Percentiles rank a stretch among this genome's conserved stretches.
Evolutionary conservation across 2,113 vertebrate species (phyloP).

Genomic region (Pelecanus crispus): DNA sequence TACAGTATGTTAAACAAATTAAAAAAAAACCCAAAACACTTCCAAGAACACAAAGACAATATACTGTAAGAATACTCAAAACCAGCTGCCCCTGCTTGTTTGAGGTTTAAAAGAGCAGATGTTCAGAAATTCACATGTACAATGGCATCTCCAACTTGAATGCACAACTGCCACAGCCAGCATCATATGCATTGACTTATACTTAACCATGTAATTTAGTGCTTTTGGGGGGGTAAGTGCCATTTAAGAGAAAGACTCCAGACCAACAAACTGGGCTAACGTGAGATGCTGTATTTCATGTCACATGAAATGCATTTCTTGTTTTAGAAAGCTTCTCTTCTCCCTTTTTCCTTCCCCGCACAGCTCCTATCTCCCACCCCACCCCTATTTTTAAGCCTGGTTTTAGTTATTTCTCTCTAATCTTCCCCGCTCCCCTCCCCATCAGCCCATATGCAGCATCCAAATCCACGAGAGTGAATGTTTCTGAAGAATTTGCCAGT

Average conservation of each 20-base stretch:
- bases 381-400: neutral
- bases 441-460: neutral
- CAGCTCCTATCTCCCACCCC: neutral
- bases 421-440: neutral
- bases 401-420: neutral
- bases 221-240: accelerated
- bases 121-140: neutral
- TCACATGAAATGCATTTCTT: neutral
- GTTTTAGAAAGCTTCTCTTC: neutral
- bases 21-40: neutral
- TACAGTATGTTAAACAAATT: neutral
- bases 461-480: neutral
- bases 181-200: neutral
- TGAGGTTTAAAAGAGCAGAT: neutral
- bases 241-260: neutral
- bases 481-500: neutral
- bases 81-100: neutral
- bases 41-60: neutral
- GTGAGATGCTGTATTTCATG: neutral
- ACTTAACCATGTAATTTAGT: neutral
- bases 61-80: neutral
- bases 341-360: neutral
- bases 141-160: neutral
- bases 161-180: neutral
- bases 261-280: neutral